Conservation (phyloP, 2,888 invertebrate genomes). For the Trachelus troglodyta region DNA sequence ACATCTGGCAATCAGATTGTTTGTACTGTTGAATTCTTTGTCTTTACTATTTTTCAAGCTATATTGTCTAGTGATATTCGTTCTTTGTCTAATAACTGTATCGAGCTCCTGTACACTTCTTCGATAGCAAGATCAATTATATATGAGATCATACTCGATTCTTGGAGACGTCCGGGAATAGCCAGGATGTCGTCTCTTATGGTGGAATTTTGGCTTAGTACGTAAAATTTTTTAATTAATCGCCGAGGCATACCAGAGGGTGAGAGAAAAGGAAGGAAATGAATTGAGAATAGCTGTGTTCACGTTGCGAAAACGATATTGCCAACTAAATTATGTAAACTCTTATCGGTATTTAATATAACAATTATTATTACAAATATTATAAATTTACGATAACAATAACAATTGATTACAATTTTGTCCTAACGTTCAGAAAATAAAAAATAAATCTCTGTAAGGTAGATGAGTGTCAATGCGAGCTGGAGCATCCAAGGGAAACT, state of each 20-base stretch:
- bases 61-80: neutral
- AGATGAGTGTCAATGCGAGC: conserved; percentile 7
- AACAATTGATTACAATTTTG: conserved; percentile 59
- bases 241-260: neutral
- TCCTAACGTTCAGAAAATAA: conserved; percentile 61
- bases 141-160: neutral
- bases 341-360: conserved; percentile 59
- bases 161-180: neutral
- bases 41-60: neutral
- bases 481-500: neutral
- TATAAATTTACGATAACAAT: conserved; percentile 57
- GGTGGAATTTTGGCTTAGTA: neutral
- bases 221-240: neutral
- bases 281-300: conserved; percentile 22
- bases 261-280: neutral
- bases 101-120: neutral
- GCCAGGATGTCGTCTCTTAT: neutral
- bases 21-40: neutral
- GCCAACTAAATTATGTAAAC: conserved; percentile 52
- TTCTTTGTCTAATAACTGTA: neutral
- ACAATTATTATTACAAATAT: conserved; percentile 57
- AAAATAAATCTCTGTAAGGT: conserved; percentile 50
- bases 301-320: conserved; percentile 27
- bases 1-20: neutral
- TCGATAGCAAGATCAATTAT: neutral